phyloP scores from a whole-genome alignment of 2,113 vertebrate species.

The rat (Rattus norvegicus) region GRCr8 NC_086037.1:35409001-35409500 shows the following conservation, averaged over 20 bases:
- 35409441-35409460: rapidly evolving
- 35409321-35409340: slow-evolving; percentile 57
- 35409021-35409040: slow-evolving; percentile 74
- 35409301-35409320: not conserved
- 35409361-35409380: not conserved
- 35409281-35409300: not conserved
- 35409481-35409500: not conserved
- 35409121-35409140: not conserved
- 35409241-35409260: slow-evolving; percentile 39
- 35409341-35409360: slow-evolving; percentile 65
- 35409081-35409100: not conserved
- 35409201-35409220: not conserved
- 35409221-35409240: not conserved
- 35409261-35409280: slow-evolving; percentile 29
- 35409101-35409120: not conserved
- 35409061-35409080: slow-evolving; percentile 58
- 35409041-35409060: not conserved
- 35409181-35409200: rapidly evolving
- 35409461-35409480: not conserved
- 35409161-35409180: slow-evolving; percentile 10
- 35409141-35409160: slow-evolving; percentile 11
- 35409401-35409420: not conserved
- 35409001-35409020: slow-evolving; percentile 63
- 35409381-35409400: slow-evolving; percentile 65
- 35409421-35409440: not conserved